Conservation (phyloP, 2,797 vertebrate species). For the Pipistrellus pipistrellus region DNA sequence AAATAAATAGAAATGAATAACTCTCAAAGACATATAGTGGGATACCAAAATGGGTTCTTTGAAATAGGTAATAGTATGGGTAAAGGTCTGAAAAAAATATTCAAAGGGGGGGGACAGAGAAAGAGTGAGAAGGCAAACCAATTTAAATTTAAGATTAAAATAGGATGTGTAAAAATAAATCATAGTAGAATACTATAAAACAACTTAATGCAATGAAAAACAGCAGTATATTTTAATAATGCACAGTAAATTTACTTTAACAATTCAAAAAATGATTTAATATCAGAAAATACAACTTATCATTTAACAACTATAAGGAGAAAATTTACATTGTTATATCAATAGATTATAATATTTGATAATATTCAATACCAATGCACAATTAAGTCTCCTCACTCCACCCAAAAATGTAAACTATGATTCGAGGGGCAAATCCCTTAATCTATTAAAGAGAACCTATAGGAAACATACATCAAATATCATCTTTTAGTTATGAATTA, state of each 20-base stretch:
- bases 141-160: background rate
- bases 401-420: too few species aligned
- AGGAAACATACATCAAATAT: too few species aligned
- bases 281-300: too few species aligned
- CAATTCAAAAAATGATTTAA: too few species aligned
- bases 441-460: too few species aligned
- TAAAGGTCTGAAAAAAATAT: background rate
- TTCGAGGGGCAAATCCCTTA: too few species aligned
- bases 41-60: background rate
- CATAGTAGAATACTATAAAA: background rate
- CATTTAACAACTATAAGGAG: too few species aligned
- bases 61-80: background rate
- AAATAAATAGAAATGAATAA: background rate
- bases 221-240: background rate
- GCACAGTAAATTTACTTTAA: background rate
- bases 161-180: background rate
- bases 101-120: background rate
- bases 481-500: too few species aligned
- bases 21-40: background rate
- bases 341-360: too few species aligned
- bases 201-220: background rate
- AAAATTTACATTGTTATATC: too few species aligned
- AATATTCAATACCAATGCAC: too few species aligned
- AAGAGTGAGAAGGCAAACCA: background rate
- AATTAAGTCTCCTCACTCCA: too few species aligned